Percentiles rank a stretch among this genome's conserved stretches.
Evolutionary conservation across 2,113 vertebrate genomes (phyloP).

Genomic region (Apteryx owenii): DNA sequence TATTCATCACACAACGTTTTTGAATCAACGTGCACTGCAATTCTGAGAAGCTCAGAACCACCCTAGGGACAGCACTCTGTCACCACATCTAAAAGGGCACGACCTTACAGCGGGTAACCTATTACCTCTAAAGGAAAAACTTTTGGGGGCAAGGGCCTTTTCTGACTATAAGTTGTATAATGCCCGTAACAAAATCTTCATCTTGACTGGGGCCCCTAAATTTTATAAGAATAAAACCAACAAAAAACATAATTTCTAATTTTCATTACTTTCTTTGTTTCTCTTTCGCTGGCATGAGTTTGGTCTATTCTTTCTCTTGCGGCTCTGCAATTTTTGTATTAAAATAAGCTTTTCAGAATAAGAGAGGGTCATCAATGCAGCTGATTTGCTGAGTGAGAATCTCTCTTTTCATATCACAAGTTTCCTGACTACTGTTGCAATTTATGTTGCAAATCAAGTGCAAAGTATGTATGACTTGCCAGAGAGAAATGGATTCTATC

Average conservation of each 20-base stretch:
- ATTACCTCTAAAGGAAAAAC: neutral
- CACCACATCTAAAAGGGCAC: neutral
- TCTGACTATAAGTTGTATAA: neutral
- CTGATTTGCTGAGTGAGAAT: neutral
- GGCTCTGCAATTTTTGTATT: neutral
- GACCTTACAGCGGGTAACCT: neutral
- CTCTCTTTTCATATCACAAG: neutral
- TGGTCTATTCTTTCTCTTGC: neutral
- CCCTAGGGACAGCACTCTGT: neutral
- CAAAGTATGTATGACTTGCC: neutral
- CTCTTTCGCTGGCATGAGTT: neutral
- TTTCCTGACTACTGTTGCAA: neutral
- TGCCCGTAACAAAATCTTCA: no score
- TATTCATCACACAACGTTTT: neutral
- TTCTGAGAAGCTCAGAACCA: neutral
- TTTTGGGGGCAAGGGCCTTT: neutral
- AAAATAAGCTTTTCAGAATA: neutral
- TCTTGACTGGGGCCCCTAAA: neutral
- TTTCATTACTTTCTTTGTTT: neutral
- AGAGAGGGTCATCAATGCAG: fast-evolving
- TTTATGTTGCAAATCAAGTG: neutral
- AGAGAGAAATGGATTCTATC: neutral
- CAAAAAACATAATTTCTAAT: neutral
- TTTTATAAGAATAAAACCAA: neutral
- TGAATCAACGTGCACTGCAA: fast-evolving